Base-by-base conservation (phyloP, 2,888 invertebrate genomes). In the Calameuta filiformis region DNA sequence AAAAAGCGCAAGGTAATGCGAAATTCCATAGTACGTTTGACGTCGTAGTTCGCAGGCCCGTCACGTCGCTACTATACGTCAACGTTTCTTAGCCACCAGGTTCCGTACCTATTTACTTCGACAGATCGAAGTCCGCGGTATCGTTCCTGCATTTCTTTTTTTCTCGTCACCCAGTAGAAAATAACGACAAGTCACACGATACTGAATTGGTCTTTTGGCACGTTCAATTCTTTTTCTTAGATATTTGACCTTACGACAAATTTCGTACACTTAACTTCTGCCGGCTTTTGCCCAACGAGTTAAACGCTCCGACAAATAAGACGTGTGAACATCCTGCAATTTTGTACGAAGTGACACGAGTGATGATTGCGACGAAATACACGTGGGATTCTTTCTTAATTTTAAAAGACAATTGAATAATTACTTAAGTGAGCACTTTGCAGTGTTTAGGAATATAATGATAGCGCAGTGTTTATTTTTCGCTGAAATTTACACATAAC, bases 1-100 rank as follows among this genome's bases (percentile, higher is more conserved):
- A 33, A 71, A 71, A 74, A 35, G 74, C 74, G 34, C 74, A 74
- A 35, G 74, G 74, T 74, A 74, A 74, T 74, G 74, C 74, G 74
- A 74, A 74, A 74, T 74, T 74, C 74, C 74, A 34, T 35, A 35
- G 35, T 35, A 35, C 74, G 35, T 35, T 74, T 35, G 35, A 35
- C 34, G 35, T 11, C 34, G 35, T 34, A 15, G 12, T 35, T 33
- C 35, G 34, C 34, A 74, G 30, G 11, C 74, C 35, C 35, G 35
- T 74, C 74, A 74, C 74, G 74, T 74, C 35, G 74, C 9, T 12
- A 35, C 74, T 34, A 74, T 74, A 74, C 37, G 74, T 74, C 74
- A 74, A 74, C 74, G 74, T 74, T 74, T 35, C 74, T 74, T 74
- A 74, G 74, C 23, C 71, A 71, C 71, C 30, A 23, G 30, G 31